Conservation (phyloP, 2,113 vertebrate species). For the Potamarius usumacintae region DNA sequence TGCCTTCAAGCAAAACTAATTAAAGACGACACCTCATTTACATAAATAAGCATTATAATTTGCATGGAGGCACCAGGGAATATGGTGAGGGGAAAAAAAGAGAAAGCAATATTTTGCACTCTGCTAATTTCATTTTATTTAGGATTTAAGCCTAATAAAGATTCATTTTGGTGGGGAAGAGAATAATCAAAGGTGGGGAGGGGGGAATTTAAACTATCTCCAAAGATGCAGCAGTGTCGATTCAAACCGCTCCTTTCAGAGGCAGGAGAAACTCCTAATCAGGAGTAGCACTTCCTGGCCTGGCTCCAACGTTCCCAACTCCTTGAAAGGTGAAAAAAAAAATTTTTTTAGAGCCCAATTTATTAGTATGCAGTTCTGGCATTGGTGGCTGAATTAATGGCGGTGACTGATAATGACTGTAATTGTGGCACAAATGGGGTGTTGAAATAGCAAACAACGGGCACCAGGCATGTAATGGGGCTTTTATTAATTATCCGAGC, state of each 20-base stretch:
- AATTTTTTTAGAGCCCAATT: conserved; percentile 74
- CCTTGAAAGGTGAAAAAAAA: conserved; percentile 78
- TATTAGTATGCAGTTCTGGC: conserved; percentile 82
- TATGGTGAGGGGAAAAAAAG: conserved; percentile 69
- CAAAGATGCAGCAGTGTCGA: conserved; percentile 78
- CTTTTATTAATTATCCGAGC: conserved; percentile 80
- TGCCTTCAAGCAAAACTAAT: conserved; percentile 84
- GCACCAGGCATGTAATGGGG: conserved; percentile 83
- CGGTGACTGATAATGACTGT: conserved; percentile 83
- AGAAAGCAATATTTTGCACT: conserved; percentile 83
- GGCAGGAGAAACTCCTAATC: conserved; percentile 78
- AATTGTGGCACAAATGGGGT: conserved; percentile 84
- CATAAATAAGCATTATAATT: conserved; percentile 86
- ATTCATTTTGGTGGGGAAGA: conserved; percentile 78
- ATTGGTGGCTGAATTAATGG: conserved; percentile 80
- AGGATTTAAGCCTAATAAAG: conserved; percentile 83
- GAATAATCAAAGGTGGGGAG: conserved; percentile 74
- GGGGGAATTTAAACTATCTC: conserved; percentile 76
- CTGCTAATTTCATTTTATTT: conserved; percentile 85
- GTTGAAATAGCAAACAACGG: conserved; percentile 86
- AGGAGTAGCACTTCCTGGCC: conserved; percentile 77
- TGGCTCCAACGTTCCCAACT: conserved; percentile 72
- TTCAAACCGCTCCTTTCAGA: conserved; percentile 72
- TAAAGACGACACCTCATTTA: conserved; percentile 84
- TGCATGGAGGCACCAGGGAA: conserved; percentile 80